These are phyloP conservation scores for Agrochola lychnidis DNA, from an alignment of 2,888 invertebrate species.

Conservation along the genomic window DNA sequence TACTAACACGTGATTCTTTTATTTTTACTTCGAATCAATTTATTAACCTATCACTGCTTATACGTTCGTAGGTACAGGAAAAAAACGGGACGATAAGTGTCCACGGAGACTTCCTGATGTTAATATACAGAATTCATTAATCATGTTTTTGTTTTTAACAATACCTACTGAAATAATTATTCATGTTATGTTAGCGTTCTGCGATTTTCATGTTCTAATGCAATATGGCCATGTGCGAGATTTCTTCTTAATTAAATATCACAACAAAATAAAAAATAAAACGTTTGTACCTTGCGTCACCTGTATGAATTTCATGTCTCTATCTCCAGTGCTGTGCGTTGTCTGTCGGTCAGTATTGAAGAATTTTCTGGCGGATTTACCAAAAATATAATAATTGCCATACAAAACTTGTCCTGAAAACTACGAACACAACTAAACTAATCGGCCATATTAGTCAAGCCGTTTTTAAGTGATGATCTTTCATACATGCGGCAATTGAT, in stretches of 20 bases:
- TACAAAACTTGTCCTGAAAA: no score
- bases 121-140: slow-evolving; percentile 13
- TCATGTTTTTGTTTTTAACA: slow-evolving; percentile 10
- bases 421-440: neutral
- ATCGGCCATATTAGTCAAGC: neutral
- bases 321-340: neutral
- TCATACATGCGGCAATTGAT: neutral
- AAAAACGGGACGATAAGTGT: slow-evolving; percentile 24
- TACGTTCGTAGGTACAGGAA: slow-evolving; percentile 29
- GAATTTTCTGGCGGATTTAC: neutral
- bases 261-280: neutral
- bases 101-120: slow-evolving; percentile 14
- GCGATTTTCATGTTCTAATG: slow-evolving; percentile 32
- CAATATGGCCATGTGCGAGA: slow-evolving; percentile 32
- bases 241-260: slow-evolving; percentile 10
- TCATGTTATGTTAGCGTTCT: slow-evolving; percentile 37
- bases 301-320: neutral
- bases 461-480: neutral
- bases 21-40: slow-evolving; percentile 8
- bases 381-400: neutral
- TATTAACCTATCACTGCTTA: slow-evolving; percentile 3
- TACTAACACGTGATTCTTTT: slow-evolving; percentile 2
- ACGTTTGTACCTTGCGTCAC: neutral
- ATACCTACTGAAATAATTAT: neutral
- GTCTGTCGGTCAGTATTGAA: neutral